Conservation (phyloP, 1,140 invertebrate genomes). For the Drosophila quadrilineata region DNA sequence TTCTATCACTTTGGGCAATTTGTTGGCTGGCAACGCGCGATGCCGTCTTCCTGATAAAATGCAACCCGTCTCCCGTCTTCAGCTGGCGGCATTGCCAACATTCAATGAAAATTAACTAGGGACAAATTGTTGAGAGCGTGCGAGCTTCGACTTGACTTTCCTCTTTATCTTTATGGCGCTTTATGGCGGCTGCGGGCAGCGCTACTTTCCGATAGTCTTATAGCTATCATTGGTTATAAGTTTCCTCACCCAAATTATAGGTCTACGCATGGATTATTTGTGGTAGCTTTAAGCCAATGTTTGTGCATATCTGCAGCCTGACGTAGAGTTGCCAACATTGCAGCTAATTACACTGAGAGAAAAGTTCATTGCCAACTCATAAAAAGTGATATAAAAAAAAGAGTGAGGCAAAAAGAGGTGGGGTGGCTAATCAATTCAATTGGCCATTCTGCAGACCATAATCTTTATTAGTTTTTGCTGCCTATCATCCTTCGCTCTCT, state of each 20-base stretch:
- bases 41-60: conserved; percentile 26
- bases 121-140: conserved; percentile 38
- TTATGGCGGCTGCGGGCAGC: conserved; percentile 6
- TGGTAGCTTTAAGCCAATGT: not conserved
- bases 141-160: not conserved
- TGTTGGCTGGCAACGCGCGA: conserved; percentile 27
- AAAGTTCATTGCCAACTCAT: too few relatives aligned
- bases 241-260: conserved; percentile 26
- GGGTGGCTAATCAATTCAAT: too few relatives aligned
- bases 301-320: conserved; percentile 1
- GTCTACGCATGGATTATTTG: conserved; percentile 16
- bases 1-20: conserved; percentile 38
- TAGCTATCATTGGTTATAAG: conserved; percentile 1
- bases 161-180: too few relatives aligned
- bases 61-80: conserved; percentile 6
- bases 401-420: too few relatives aligned
- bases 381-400: too few relatives aligned
- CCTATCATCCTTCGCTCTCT: too few relatives aligned
- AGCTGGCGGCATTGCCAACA: conserved; percentile 9
- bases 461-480: too few relatives aligned
- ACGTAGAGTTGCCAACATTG: too few relatives aligned
- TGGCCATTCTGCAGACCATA: too few relatives aligned
- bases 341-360: too few relatives aligned
- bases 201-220: not conserved
- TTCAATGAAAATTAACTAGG: conserved; percentile 35